Evolutionary conservation across 2,113 vertebrate species (phyloP).

Genomic region (Thunnus thynnus): DNA sequence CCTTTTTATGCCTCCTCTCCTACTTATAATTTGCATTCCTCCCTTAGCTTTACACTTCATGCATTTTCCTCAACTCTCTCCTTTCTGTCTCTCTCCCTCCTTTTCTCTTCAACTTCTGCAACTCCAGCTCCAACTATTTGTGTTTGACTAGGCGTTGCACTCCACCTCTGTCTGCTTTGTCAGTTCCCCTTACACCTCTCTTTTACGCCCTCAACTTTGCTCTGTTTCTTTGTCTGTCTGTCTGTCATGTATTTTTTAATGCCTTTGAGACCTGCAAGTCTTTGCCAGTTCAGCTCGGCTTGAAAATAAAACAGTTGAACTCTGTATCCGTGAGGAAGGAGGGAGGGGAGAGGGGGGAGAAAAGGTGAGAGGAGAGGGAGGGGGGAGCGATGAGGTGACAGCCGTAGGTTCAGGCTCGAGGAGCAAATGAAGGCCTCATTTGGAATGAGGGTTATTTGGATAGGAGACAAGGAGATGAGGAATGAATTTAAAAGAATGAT

Average conservation of each 20-base stretch:
- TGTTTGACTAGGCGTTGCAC: slow-evolving; percentile 1
- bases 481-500: not conserved
- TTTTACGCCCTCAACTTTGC: slow-evolving; percentile 48
- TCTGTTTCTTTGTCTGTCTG: slow-evolving; percentile 47
- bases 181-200: slow-evolving; percentile 40
- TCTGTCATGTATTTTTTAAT: slow-evolving; percentile 73
- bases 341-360: not conserved
- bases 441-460: not conserved
- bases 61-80: not conserved
- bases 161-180: slow-evolving; percentile 35
- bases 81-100: not conserved
- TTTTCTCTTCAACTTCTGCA: not conserved
- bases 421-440: not conserved
- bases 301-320: slow-evolving; percentile 69
- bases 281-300: slow-evolving; percentile 63
- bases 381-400: not conserved
- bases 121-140: slow-evolving; percentile 27
- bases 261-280: slow-evolving; percentile 64
- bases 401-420: slow-evolving; percentile 7
- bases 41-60: not conserved
- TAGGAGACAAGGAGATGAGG: not conserved
- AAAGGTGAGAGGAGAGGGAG: not conserved
- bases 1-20: not conserved
- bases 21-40: slow-evolving; percentile 13
- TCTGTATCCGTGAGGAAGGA: slow-evolving; percentile 26